phyloP scores from a whole-genome alignment of 2,888 invertebrate species.

The Physocephala rufipes region DNA sequence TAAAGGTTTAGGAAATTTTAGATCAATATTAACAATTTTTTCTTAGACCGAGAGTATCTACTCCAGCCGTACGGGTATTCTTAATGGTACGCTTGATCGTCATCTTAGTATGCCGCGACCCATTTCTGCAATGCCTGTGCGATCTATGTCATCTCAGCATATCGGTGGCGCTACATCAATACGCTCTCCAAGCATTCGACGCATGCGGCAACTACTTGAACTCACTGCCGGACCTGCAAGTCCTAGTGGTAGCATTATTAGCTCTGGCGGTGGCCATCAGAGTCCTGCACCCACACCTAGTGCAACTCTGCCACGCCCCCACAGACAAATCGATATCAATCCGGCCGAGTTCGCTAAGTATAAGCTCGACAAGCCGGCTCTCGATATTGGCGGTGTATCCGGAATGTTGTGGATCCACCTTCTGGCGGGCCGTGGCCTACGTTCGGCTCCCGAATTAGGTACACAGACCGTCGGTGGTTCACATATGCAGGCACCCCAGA shows the following conservation, averaged over 20 bases:
- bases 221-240: constrained; percentile 70
- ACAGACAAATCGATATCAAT: constrained; percentile 85
- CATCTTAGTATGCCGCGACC: constrained; percentile 71
- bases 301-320: constrained; percentile 78
- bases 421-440: constrained; percentile 85
- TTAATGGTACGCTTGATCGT: constrained; percentile 75
- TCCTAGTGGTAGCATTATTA: constrained; percentile 67
- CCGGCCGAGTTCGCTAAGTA: constrained; percentile 93
- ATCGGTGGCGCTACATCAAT: constrained; percentile 69
- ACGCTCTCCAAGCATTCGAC: constrained; percentile 78
- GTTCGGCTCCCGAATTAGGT: constrained; percentile 75
- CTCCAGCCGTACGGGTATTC: constrained; percentile 74
- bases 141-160: constrained; percentile 79
- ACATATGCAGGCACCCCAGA: constrained; percentile 67
- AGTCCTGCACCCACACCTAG: constrained; percentile 82
- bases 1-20: background rate
- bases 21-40: background rate
- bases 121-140: constrained; percentile 74
- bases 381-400: constrained; percentile 74
- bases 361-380: constrained; percentile 81
- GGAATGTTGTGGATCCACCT: constrained; percentile 92
- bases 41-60: constrained; percentile 67
- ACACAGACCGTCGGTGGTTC: constrained; percentile 66
- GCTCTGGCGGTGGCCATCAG: constrained; percentile 68
- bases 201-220: constrained; percentile 84